Evolutionary conservation across 2,888 invertebrate species (phyloP).

Genomic region (Neoaliturus tenellus): DNA sequence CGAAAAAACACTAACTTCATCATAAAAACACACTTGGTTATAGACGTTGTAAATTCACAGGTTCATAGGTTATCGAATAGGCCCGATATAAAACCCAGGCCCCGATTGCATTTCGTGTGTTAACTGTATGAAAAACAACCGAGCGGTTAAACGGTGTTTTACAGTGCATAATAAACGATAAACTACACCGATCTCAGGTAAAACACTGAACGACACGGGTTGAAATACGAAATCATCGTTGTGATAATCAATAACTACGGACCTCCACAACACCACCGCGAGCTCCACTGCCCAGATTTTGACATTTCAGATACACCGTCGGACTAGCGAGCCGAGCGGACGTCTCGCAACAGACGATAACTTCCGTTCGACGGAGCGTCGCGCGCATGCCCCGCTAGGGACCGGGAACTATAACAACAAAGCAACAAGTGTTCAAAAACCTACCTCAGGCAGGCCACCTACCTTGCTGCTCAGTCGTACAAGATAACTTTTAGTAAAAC

Average conservation of each 20-base stretch:
- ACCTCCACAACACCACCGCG: constrained; percentile 17
- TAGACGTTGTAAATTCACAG: constrained; percentile 37
- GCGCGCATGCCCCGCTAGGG: constrained; percentile 7
- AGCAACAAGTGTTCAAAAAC: constrained; percentile 46
- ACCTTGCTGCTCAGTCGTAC: not conserved
- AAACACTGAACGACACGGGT: constrained; percentile 6
- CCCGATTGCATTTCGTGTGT: constrained; percentile 34
- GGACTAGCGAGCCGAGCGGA: constrained; percentile 39
- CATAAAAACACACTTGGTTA: constrained; percentile 33
- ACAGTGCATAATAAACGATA: constrained; percentile 40
- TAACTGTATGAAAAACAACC: constrained; percentile 23
- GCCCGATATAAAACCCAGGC: constrained; percentile 57
- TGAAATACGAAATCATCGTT: not conserved
- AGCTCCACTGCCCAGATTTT: constrained; percentile 54
- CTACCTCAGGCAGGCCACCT: not conserved
- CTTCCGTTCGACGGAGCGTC: constrained; percentile 21
- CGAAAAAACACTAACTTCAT: constrained; percentile 10
- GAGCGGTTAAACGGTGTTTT: not conserved
- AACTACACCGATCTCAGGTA: not conserved
- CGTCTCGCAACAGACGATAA: constrained; percentile 47
- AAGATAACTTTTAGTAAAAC: too few relatives aligned
- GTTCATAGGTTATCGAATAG: constrained; percentile 61
- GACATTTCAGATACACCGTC: constrained; percentile 52
- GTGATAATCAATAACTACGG: constrained; percentile 37
- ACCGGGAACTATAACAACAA: constrained; percentile 45